These are phyloP conservation scores for Catalaphyllia jardinei DNA, from an alignment of 64 coral and sea anemone species.

Conservation along the genomic window DNA sequence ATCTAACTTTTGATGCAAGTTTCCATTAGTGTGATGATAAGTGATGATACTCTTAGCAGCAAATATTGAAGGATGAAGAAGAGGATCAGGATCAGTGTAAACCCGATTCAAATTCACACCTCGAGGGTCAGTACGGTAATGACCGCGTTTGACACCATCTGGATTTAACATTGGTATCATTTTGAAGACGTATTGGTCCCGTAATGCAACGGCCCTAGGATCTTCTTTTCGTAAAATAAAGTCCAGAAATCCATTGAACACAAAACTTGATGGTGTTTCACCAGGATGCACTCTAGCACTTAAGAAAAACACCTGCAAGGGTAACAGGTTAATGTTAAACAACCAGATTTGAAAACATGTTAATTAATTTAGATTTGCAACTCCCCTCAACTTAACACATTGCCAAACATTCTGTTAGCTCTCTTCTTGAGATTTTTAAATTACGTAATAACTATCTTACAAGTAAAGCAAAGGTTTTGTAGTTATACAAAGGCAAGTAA, in stretches of 20 bases:
- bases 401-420: too few species aligned
- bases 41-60: constrained; percentile 76
- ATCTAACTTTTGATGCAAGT: constrained; percentile 1
- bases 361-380: too few species aligned
- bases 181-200: constrained; percentile 89
- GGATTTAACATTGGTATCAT: constrained; percentile 96
- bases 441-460: too few species aligned
- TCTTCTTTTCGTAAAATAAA: constrained; percentile 86
- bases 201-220: constrained; percentile 68
- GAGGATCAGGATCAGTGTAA: constrained; percentile 83
- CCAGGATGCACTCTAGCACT: constrained; percentile 97
- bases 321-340: background rate
- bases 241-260: constrained; percentile 97
- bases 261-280: constrained; percentile 97
- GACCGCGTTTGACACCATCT: constrained; percentile 96
- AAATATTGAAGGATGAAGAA: constrained; percentile 83
- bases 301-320: constrained; percentile 88
- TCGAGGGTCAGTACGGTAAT: constrained; percentile 81
- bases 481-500: too few species aligned
- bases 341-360: too few species aligned
- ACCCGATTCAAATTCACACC: constrained; percentile 94
- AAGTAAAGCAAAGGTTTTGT: too few species aligned
- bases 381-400: too few species aligned
- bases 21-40: constrained; percentile 66
- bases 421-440: too few species aligned